Evolutionary conservation across 2,888 invertebrate genomes (phyloP).

Genomic region (Pristionchus arcanus): DNA sequence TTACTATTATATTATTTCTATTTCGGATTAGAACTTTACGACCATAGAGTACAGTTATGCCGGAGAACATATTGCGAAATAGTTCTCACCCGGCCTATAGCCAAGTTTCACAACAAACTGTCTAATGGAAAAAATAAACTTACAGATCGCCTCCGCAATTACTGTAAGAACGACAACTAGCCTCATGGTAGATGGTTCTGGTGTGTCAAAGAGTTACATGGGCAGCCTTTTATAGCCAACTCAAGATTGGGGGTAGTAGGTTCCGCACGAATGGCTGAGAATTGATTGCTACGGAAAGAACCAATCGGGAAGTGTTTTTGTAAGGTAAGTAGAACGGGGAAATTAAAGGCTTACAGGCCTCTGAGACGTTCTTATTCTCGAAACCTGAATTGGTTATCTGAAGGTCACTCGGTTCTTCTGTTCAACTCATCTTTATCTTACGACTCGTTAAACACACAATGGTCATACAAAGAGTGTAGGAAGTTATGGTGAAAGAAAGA

Average conservation of each 20-base stretch:
- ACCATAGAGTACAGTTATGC: too few relatives aligned
- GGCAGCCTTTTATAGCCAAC: conserved; percentile 28
- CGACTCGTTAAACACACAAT: not conserved
- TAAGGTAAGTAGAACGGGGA: conserved; percentile 8
- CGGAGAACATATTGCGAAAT: too few relatives aligned
- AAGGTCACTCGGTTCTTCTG: conserved; percentile 33
- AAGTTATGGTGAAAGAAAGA: too few relatives aligned
- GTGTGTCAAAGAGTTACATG: not conserved
- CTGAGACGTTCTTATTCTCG: conserved; percentile 8
- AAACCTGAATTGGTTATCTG: conserved; percentile 28
- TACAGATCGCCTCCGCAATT: not conserved
- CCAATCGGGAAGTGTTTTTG: conserved; percentile 51
- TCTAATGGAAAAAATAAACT: not conserved
- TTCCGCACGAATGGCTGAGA: conserved; percentile 27
- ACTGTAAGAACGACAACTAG: not conserved
- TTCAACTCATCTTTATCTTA: not conserved
- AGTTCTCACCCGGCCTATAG: too few relatives aligned
- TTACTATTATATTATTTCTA: too few relatives aligned
- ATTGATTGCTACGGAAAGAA: conserved; percentile 48
- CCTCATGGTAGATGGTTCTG: not conserved
- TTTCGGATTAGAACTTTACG: too few relatives aligned
- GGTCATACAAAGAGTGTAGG: not conserved
- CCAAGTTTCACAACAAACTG: too few relatives aligned
- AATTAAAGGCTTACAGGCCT: conserved; percentile 31
- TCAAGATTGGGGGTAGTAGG: conserved; percentile 27